Evolutionary conservation across 30 jellyfish, hydroid and myxozoan genomes (phyloP), one percentile per base, ranked within the genome.

Genomic region (Nemopilema nomurai): DNA sequence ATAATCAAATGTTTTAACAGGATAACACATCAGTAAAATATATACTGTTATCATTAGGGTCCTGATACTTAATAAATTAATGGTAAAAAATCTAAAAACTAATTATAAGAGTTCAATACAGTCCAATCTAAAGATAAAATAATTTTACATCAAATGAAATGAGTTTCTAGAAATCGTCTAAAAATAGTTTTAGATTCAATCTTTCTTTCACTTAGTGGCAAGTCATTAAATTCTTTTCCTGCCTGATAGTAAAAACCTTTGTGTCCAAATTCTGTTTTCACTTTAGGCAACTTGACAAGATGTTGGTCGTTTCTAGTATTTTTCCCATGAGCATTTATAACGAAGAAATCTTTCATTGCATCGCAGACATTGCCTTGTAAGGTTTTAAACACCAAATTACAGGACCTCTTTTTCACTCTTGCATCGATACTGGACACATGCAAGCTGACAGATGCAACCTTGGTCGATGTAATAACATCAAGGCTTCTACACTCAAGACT

Each of bases 221-320:
- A 57, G 78, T 77, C 87, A 77, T 77, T 77, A 24, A 63, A 63
- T 63, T 77, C 27, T 25, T 77, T 77, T 77, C 73, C 71, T 41
- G 57, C 57, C 57, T 41, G 57, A 41, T 41, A 41, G 53, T 74
- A 74, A 74, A 74, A 74, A 25, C 71, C 85, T 74, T 74, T 74
- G 73, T 50, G 78, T 22, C 76, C 87, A 77, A 77, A 77, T 62
- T 77, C 49, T 33, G 84, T 31, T 74, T 74, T 74, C 72, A 50
- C 41, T 33, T 49, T n/a, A 19, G 84, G 77, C 87, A 77, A 77
- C 65, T 77, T 62, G 22, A 77, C 87, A 19, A 28, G 77, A 63
- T 52, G 87, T 76, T 77, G 77, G 77, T 77, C 49, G 77, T 77
- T 77, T 77, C 78, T 77, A 52, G 87, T 57, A 77, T 57, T 77